Evolutionary conservation across 2,888 invertebrate species (phyloP).

Genomic region (Sabellastarte sp.): DNA sequence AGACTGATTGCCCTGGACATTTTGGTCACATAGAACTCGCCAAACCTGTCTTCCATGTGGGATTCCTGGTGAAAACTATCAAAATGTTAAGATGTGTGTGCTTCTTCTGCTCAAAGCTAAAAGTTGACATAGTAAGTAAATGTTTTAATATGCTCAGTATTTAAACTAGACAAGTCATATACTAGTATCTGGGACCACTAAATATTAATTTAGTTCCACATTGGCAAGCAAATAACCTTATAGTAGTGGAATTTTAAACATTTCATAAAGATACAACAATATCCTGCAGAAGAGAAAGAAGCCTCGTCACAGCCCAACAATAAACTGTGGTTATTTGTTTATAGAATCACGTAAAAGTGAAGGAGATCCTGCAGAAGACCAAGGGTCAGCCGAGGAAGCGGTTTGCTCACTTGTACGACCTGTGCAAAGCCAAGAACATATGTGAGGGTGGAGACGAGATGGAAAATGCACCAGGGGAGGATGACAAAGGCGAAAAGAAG

Average conservation of each 20-base stretch:
- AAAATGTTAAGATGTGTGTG: constrained; percentile 98
- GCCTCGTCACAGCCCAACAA: too few species aligned
- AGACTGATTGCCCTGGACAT: constrained; percentile 99
- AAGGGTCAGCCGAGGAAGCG: constrained; percentile 95
- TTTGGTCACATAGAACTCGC: constrained; percentile 98
- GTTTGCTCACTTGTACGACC: constrained; percentile 91
- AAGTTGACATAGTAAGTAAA: constrained; percentile 91
- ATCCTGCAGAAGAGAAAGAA: too few species aligned
- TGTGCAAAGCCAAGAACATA: constrained; percentile 96
- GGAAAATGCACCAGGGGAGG: constrained; percentile 53
- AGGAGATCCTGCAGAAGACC: constrained; percentile 92
- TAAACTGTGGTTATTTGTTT: too few species aligned
- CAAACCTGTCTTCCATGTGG: constrained; percentile 98
- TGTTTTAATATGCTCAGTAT: too few species aligned
- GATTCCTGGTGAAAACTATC: constrained; percentile 94
- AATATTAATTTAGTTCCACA: too few species aligned
- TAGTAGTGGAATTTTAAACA: too few species aligned
- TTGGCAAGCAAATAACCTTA: too few species aligned
- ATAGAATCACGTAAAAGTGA: constrained; percentile 85
- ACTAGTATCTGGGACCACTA: too few species aligned
- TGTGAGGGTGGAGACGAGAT: constrained; percentile 99
- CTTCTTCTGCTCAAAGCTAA: constrained; percentile 95
- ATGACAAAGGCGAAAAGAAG: constrained; percentile 40
- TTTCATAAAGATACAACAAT: too few species aligned
- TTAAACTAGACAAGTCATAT: too few species aligned